phyloP scores from a whole-genome alignment of 2,797 vertebrate genomes.

The Coendou prehensilis region DNA sequence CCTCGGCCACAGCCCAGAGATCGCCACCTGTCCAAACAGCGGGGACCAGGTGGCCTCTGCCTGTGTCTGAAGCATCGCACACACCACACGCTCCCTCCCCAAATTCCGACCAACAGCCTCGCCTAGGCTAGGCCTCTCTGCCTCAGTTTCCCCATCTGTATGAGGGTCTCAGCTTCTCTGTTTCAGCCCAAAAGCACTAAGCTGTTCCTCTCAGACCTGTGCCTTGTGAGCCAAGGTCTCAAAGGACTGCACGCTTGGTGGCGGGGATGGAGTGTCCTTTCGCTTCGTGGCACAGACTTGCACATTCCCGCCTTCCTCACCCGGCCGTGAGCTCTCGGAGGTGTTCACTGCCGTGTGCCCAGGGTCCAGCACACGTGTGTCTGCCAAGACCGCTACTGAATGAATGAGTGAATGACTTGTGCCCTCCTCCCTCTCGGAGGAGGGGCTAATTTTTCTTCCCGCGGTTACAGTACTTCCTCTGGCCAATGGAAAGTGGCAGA shows the following conservation, averaged over 20 bases:
- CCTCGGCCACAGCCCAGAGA: constrained; percentile 21
- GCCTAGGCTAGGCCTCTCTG: constrained; percentile 62
- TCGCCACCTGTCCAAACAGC: constrained; percentile 87
- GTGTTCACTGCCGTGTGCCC: no score
- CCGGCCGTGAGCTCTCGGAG: neutral
- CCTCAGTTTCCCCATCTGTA: neutral
- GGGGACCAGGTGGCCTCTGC: constrained; percentile 49
- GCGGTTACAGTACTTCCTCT: neutral
- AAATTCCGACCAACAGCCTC: constrained; percentile 78
- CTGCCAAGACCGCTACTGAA: neutral
- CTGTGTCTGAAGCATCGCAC: constrained; percentile 61
- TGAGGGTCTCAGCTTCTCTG: neutral
- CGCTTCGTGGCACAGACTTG: neutral
- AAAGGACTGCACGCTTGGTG: neutral
- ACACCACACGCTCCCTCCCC: constrained; percentile 73
- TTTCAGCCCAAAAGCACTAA: rapidly evolving
- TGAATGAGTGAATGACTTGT: neutral
- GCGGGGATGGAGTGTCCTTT: neutral
- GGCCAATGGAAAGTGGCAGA: neutral
- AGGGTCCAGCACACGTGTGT: neutral
- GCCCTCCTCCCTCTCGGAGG: neutral
- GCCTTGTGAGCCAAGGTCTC: neutral
- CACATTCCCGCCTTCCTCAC: neutral
- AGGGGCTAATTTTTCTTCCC: no score
- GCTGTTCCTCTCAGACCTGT: neutral